Evolutionary conservation across 2,113 vertebrate genomes (phyloP), one percentile per base, ranked within the genome.

Genomic region (Callospermophilus lateralis): DNA sequence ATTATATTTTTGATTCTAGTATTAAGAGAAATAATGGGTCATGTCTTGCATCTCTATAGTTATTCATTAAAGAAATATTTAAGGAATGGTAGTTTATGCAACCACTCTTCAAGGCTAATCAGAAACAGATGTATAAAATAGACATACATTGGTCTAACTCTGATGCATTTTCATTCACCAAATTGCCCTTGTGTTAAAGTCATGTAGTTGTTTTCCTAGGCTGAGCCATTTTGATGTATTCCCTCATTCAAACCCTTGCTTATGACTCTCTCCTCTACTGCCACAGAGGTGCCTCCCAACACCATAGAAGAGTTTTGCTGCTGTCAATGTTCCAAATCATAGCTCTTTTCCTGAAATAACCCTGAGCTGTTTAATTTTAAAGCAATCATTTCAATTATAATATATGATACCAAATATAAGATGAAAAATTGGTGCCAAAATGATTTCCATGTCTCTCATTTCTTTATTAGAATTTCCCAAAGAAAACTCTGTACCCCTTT

Each of bases 31-130:
- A 79, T 77, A 48, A 73, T 22, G 39, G 22, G 45, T 5, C 1
- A 45, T 13, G 39, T 88, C 9, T 39, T 12, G 4, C 37, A 65
- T 53, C 19, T 87, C 34, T 70, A 22, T 39, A 83, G 53, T 68
- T 19, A 95, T 80, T 88, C 8, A 83, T 70, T 78, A 37, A 63
- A 73, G 15, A 73, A 78, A 83, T 34, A 67, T 74, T 97, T 79
- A 95, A 81, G 39, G 39, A 58, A 61, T 0, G 7, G 45, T 11
- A 58, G 51, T 74, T 90, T 26, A 34, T 70, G 30, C 22, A 67
- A 37, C n/a, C 32, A 63, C 8, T 79, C 12, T 45, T 94, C 30
- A 63, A 68, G 32, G 42, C 6, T n/a, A 34, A 6, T 39, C 6
- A 16, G 20, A 76, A 78, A 81, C 28, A 65, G 19, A 45, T 55